phyloP scores from a whole-genome alignment of 2,113 vertebrate species.

The Mus spicilegus region DNA sequence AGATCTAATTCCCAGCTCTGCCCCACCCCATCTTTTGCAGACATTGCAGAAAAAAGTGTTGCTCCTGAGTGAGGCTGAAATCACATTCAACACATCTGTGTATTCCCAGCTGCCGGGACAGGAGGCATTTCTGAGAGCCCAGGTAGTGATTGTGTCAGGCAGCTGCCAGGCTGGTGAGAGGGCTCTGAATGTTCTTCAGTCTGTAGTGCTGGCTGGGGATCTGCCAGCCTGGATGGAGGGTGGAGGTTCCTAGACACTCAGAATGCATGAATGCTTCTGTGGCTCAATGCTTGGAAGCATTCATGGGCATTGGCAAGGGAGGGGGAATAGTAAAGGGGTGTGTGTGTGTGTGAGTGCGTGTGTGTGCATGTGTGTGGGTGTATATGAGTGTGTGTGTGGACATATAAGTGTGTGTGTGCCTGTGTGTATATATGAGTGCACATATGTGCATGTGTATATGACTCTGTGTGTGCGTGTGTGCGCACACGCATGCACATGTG shows the following conservation, averaged over 20 bases:
- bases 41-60: slow-evolving; percentile 74
- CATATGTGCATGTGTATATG: background rate
- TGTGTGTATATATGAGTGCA: background rate
- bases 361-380: background rate
- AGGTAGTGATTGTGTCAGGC: slow-evolving; percentile 78
- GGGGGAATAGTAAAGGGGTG: background rate
- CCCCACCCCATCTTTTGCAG: slow-evolving; percentile 57
- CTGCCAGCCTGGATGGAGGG: background rate
- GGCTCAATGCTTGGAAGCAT: background rate
- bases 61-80: slow-evolving; percentile 84
- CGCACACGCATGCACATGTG: background rate
- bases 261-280: background rate
- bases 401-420: too few relatives aligned
- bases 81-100: slow-evolving; percentile 85
- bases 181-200: background rate
- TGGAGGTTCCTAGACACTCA: background rate
- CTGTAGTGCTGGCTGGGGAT: background rate
- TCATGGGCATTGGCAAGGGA: background rate
- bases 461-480: background rate
- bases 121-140: slow-evolving; percentile 77
- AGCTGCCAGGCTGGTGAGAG: background rate
- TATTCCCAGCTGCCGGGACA: slow-evolving; percentile 85
- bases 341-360: background rate
- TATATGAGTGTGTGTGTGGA: background rate
- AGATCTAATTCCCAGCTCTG: background rate